Evolutionary conservation across 2,113 vertebrate species (phyloP), one percentile per base, ranked within the genome.

Genomic region (Addax nasomaculatus): DNA sequence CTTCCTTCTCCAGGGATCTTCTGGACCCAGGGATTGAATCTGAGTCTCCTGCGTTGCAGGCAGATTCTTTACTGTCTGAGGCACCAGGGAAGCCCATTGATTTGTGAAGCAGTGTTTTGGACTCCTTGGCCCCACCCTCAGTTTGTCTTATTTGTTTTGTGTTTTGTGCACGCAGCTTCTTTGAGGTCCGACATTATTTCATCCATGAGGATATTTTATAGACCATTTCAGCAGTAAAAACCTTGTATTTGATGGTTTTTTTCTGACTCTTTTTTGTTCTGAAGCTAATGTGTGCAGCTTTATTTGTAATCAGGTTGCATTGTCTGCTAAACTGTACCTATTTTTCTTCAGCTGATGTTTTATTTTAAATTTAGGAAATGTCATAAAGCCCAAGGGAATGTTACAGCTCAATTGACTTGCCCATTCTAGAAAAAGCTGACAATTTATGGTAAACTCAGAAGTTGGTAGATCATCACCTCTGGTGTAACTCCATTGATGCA

Each of bases 311-410:
- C 97, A 93, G 80, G 33, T 94, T 90, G 57, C 27, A 86, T 76
- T 30, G 58, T 7, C 62, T 95, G 7, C 45, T 96, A 60, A 57
- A 27, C 92, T 92, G 21, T 92, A 58, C 25, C 43, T 89, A 11
- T 78, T 83, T 95, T 96, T 93, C 30, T 90, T 94, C 36, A 87
- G 57, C 55, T 94, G 43, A 36, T 90, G 39, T 90, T 93, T 98
- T 47, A 76, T 91, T 94, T 97, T 96, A 96, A 89, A 89, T 25
- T 96, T 95, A 89, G 70, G 25, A 91, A 76, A 88, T 84, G 79
- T 36, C 43, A 70, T 96, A 67, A 94, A 85, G 6, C 23, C 62
- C 36, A 96, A 89, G 53, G 55, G 30, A 89, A 36, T 92, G 53
- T 80, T 90, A 62, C 25, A 89, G 6, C 11, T 80, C 67, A 93